phyloP scores from a whole-genome alignment of 2,797 vertebrate genomes.

The Zenarchopterus dispar region DNA sequence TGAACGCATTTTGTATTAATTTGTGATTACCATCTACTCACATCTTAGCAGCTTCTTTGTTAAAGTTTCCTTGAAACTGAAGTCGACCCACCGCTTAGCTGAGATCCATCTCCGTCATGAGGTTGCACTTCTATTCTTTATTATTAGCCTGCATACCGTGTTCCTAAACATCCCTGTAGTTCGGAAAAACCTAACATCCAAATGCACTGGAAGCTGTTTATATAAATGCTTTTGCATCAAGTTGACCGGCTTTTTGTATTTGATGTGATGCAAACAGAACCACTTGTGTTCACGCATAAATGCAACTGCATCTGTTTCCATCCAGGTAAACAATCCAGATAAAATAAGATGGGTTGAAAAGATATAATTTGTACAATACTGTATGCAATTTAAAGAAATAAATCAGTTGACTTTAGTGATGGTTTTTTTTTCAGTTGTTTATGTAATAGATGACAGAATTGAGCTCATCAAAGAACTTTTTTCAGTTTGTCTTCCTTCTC shows the following conservation, averaged over 20 bases:
- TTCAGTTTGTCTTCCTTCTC: conserved; percentile 23
- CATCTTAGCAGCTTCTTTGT: too few relatives aligned
- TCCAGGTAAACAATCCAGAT: conserved; percentile 48
- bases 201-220: conserved; percentile 28
- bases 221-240: conserved; percentile 22
- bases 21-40: too few relatives aligned
- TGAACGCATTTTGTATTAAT: too few relatives aligned
- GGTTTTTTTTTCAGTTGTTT: conserved; percentile 5
- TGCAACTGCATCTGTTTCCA: conserved; percentile 20
- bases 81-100: too few relatives aligned
- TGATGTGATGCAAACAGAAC: conserved; percentile 18
- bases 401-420: conserved; percentile 39
- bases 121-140: too few relatives aligned
- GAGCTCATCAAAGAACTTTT: neutral
- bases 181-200: conserved; percentile 16
- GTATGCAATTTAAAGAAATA: conserved; percentile 60
- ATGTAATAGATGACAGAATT: neutral
- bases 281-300: conserved; percentile 1
- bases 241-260: conserved; percentile 27
- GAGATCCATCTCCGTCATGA: too few relatives aligned
- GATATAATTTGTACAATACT: conserved; percentile 31
- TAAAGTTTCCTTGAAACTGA: too few relatives aligned
- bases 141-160: too few relatives aligned
- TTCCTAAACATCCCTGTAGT: conserved; percentile 8
- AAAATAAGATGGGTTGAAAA: conserved; percentile 39